Base-by-base conservation (phyloP, 2,113 vertebrate genomes). In the Motacilla alba region DNA sequence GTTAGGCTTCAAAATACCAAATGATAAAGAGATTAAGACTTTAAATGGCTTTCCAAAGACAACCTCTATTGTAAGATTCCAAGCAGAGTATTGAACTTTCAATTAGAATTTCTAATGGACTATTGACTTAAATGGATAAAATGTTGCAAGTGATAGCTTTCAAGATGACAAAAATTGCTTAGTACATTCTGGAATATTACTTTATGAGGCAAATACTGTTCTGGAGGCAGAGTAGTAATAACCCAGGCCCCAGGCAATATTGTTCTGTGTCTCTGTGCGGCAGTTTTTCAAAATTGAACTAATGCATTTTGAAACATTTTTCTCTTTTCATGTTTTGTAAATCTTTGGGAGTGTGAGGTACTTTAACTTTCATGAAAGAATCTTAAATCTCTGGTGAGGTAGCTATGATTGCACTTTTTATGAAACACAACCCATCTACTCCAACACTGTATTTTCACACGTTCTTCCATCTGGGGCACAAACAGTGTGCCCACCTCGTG, bases 71-170 rank as follows among this genome's bases (percentile, higher is more conserved):
- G 98, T 98, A 97, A 97, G 98, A 97, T 98, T 98, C 97, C 97
- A 98, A 98, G 98, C 98, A 96, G 98, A 98, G 97, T 98, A 99
- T 99, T 99, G 98, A 99, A 99, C 98, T 98, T 99, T 98, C 98
- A 99, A 99, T 99, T 99, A 99, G 98, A 99, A 99, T 99, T 99
- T 99, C 98, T 99, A 99, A 99, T 99, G 98, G 98, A 94, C 98
- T 99, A 99, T 99, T 99, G 99, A 99, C 98, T 99, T 98, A 98
- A 99, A 99, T 99, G 98, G 98, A 98, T 98, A 98, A 99, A 99
- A 99, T 98, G 98, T 98, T 98, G 98, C 98, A 97, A 97, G 97
- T 96, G 96, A 97, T 98, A 97, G 98, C 98, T 98, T 97, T 98
- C 98, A 97, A 98, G 98, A 98, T 99, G 98, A 97, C 96, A 96